Evolutionary conservation across 2,888 invertebrate species (phyloP).

Genomic region (Cataglyphis albicans): DNA sequence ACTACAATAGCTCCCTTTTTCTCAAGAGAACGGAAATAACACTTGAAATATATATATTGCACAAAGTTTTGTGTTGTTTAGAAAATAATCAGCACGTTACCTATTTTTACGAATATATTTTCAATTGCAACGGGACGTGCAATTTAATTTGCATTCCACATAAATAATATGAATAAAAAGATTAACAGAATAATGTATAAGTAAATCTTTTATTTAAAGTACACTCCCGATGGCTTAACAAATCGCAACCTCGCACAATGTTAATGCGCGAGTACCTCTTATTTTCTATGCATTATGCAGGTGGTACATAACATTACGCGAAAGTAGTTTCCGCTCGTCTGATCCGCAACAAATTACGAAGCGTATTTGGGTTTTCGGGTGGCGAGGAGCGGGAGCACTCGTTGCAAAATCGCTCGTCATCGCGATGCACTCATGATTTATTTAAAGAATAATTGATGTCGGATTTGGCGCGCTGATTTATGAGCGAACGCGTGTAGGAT

Average conservation of each 20-base stretch:
- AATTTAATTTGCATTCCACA: background rate
- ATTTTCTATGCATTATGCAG: slow-evolving; percentile 35
- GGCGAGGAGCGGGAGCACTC: background rate
- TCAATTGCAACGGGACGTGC: background rate
- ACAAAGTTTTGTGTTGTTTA: background rate
- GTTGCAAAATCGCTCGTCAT: slow-evolving; percentile 33
- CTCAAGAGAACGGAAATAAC: slow-evolving; percentile 32
- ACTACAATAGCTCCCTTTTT: background rate
- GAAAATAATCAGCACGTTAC: slow-evolving; percentile 1
- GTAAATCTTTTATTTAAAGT: background rate
- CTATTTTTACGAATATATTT: background rate
- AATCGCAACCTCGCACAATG: background rate
- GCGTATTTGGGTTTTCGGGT: slow-evolving; percentile 16
- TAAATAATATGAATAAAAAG: background rate
- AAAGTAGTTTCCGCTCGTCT: background rate
- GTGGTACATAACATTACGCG: background rate
- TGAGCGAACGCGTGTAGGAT: background rate
- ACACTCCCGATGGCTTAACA: background rate
- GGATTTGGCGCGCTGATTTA: slow-evolving; percentile 13
- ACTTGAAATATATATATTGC: background rate
- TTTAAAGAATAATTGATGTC: slow-evolving; percentile 43
- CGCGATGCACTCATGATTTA: slow-evolving; percentile 35
- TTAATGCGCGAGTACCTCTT: slow-evolving; percentile 24
- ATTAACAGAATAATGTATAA: background rate
- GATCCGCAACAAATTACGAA: slow-evolving; percentile 24